phyloP scores from a whole-genome alignment of 35 echinoderm and acorn worm species.

The Ophiothrix spiculata region DNA sequence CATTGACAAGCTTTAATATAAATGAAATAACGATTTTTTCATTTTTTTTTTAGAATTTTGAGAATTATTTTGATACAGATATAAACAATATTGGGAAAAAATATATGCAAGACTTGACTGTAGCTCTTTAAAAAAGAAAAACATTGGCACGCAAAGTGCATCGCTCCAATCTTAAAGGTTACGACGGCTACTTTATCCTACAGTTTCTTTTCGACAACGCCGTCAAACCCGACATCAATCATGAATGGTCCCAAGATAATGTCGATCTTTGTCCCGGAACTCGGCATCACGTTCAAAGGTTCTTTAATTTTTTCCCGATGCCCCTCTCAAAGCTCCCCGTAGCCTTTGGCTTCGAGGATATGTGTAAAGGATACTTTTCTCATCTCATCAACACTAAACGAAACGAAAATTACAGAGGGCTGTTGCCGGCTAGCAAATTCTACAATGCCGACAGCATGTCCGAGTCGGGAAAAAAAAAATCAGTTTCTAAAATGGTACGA shows the following conservation, averaged over 20 bases:
- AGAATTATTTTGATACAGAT: too few relatives aligned
- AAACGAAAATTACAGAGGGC: conserved; percentile 49
- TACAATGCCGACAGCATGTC: conserved; percentile 70
- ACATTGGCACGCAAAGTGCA: conserved; percentile 22
- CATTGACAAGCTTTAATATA: too few relatives aligned
- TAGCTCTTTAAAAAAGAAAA: conserved; percentile 37
- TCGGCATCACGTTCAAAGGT: conserved; percentile 42
- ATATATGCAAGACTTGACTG: too few relatives aligned
- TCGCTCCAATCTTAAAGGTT: conserved; percentile 75
- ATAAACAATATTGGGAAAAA: too few relatives aligned
- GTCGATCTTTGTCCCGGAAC: conserved; percentile 2
- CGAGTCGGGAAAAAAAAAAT: background rate
- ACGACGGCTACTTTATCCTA: conserved; percentile 66
- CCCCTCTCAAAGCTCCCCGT: conserved; percentile 45
- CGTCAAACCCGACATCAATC: conserved; percentile 53
- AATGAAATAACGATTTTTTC: too few relatives aligned
- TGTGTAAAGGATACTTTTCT: too few relatives aligned
- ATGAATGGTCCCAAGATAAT: conserved; percentile 61
- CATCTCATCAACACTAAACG: conserved; percentile 54
- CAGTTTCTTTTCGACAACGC: conserved; percentile 23
- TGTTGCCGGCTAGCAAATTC: background rate
- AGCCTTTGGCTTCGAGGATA: conserved; percentile 59
- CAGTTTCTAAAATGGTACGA: conserved; percentile 50
- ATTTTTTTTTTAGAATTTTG: too few relatives aligned
- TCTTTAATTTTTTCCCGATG: conserved; percentile 79